Evolutionary conservation across 2,888 invertebrate genomes (phyloP).

Genomic region (Drosophila hamatofila): DNA sequence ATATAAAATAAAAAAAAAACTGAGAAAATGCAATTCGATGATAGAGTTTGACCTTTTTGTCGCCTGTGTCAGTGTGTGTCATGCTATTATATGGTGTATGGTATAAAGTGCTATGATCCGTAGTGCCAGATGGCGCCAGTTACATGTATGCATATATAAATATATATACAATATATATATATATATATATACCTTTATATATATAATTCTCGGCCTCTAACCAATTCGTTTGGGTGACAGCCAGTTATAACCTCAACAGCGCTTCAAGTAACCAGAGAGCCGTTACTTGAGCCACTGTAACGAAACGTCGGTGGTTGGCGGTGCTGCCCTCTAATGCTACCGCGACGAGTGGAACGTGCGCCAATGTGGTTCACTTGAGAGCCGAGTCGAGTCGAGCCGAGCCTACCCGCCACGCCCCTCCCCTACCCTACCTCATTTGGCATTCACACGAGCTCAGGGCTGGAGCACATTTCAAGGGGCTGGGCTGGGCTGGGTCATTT

Average conservation of each 20-base stretch:
- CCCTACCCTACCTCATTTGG: constrained; percentile 19
- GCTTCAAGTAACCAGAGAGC: constrained; percentile 34
- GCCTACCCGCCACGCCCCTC: background rate
- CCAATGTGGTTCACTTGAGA: constrained; percentile 47
- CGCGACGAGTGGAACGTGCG: constrained; percentile 51
- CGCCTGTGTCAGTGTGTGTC: constrained; percentile 4
- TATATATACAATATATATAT: too few species aligned
- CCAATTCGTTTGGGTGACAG: constrained; percentile 55
- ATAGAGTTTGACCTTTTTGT: constrained; percentile 45
- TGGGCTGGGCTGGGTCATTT: constrained; percentile 47
- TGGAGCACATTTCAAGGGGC: constrained; percentile 34
- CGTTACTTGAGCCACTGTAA: constrained; percentile 40
- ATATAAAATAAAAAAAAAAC: constrained; percentile 3
- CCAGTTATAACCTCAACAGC: constrained; percentile 58
- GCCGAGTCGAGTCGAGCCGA: background rate
- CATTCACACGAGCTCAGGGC: constrained; percentile 54
- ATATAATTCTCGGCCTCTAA: constrained; percentile 55
- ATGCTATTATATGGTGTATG: background rate
- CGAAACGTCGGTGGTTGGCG: background rate
- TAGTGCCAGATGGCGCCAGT: constrained; percentile 21
- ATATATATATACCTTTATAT: too few species aligned
- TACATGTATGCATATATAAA: background rate
- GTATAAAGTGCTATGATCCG: constrained; percentile 4
- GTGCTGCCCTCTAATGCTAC: constrained; percentile 48
- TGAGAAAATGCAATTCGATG: constrained; percentile 50